These are phyloP conservation scores for Brachionus asplanchnoidis DNA, from an alignment of 1,140 invertebrate genomes.

Conservation along the genomic window DNA sequence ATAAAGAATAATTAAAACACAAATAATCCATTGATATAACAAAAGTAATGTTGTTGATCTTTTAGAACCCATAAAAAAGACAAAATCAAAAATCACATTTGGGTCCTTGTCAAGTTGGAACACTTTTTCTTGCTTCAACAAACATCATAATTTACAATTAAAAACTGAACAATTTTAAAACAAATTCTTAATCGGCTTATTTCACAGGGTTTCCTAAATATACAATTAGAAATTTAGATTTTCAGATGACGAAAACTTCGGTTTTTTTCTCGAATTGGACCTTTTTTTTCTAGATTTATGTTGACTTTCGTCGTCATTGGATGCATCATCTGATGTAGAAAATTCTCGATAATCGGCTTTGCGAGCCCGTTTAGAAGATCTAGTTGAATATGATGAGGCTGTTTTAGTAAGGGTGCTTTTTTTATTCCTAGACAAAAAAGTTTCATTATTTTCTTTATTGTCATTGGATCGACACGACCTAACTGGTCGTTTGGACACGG, in stretches of 20 bases:
- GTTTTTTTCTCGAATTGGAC: constrained; percentile 6
- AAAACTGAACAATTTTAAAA: background rate
- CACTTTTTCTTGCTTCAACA: background rate
- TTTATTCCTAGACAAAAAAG: background rate
- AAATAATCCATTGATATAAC: background rate
- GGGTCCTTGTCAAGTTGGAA: background rate
- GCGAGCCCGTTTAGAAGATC: constrained; percentile 10
- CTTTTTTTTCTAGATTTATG: background rate
- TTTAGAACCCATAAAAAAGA: background rate
- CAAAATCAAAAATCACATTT: background rate
- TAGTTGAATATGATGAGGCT: background rate
- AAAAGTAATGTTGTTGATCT: background rate
- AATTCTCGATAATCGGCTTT: constrained; percentile 8
- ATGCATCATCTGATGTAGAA: background rate
- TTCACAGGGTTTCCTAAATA: background rate
- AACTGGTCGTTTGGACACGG: background rate
- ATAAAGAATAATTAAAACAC: background rate
- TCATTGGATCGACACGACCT: constrained; percentile 4
- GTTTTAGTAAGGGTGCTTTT: background rate
- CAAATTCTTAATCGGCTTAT: background rate
- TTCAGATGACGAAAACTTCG: constrained; percentile 29
- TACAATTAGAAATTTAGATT: constrained; percentile 31
- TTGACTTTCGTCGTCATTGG: background rate
- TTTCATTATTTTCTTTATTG: constrained; percentile 32
- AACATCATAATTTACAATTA: background rate